A percentile compares a stretch with the other conserved stretches of the same genome.
Evolutionary conservation across 2,113 vertebrate species (phyloP).

Genomic region (Lagopus leucura): DNA sequence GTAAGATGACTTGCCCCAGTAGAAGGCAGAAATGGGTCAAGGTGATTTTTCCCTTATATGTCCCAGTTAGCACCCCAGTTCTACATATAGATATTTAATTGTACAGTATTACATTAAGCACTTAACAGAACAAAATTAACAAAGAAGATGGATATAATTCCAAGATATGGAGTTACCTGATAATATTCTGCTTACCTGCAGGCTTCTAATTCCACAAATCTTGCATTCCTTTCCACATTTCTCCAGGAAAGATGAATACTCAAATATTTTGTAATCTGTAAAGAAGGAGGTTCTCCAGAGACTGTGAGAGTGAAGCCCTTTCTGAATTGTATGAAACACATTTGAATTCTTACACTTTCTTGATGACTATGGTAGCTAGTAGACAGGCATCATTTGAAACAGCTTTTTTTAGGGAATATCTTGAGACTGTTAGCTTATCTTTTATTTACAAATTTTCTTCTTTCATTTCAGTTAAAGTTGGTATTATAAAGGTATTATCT

Average conservation of each 20-base stretch:
- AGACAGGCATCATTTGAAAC: not conserved
- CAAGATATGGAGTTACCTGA: rapidly evolving
- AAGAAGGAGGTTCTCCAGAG: not conserved
- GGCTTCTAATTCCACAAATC: not conserved
- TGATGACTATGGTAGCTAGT: not conserved
- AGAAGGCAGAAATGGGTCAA: not conserved
- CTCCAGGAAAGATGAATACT: not conserved
- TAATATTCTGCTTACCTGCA: not conserved
- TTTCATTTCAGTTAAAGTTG: not conserved
- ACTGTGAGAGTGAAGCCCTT: not conserved
- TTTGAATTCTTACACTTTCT: not conserved
- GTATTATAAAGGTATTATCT: not conserved
- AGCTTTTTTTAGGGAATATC: not conserved
- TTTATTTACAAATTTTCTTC: not conserved
- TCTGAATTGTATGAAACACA: not conserved
- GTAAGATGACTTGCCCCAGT: not conserved
- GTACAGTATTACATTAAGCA: not conserved
- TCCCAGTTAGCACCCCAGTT: not conserved
- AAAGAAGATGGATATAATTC: not conserved
- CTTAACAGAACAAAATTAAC: not conserved
- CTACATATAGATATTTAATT: not conserved
- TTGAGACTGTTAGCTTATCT: not conserved
- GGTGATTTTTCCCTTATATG: not conserved
- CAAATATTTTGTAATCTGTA: not conserved
- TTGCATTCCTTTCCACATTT: not conserved